Base-by-base conservation (phyloP, 2,113 vertebrate species). In the Perca fluviatilis region DNA sequence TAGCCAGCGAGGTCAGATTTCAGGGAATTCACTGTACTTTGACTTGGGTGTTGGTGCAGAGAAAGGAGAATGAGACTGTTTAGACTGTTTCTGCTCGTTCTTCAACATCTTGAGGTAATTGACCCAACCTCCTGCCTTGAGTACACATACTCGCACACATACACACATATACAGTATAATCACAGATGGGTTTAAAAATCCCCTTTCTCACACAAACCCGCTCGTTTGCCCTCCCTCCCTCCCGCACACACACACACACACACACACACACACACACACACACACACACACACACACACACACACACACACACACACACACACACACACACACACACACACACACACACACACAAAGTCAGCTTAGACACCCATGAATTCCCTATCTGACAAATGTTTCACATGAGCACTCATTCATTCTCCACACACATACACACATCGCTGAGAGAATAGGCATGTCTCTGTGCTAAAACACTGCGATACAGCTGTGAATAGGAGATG, bases 61-160 rank as follows among this genome's bases (percentile, higher is more conserved):
- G 79, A 61, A 70, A 74, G 25, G 33, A 67, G 64, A 51, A 40
- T 30, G 57, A 12, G 74, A 82, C 54, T 58, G 82, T 87, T 85
- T 82, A 36, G 62, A 83, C 85, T 79, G 82, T 89, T 93, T 84
- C 60, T 89, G 57, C 66, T 89, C 77, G 85, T 86, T 90, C 89
- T 87, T 88, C 86, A 91, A 94, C 94, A 95, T 94, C 93, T 95
- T 94, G 93, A 91, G 88, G 86, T 91, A 90, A 94, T 95, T 94
- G 89, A 94, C 90, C 86, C 89, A 86, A 57, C 75, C 83, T 89
- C 80, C 82, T n/a, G 73, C 81, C 80, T 74, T 76, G 74, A 84
- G 85, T 80, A 87, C 90, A 79, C 86, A 68, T 19, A 81, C 40
- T 4, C 56, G 51, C 67, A 18, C 61, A 33, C 61, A 67, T 23